Percentiles rank a stretch among this genome's conserved stretches.
Evolutionary conservation across 1,140 invertebrate genomes (phyloP).

Genomic region (Papilio dardanus): DNA sequence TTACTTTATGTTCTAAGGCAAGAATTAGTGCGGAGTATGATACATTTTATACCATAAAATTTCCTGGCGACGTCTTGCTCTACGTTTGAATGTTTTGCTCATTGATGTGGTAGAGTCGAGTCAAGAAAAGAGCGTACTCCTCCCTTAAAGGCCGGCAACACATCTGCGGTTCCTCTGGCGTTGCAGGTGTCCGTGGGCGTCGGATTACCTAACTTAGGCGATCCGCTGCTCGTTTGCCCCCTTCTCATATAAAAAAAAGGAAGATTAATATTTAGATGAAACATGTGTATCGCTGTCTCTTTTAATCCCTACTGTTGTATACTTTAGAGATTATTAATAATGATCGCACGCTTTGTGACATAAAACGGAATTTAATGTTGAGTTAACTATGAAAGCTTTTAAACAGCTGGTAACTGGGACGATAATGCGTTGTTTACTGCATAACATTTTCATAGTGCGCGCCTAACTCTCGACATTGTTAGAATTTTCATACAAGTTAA

Average conservation of each 20-base stretch:
- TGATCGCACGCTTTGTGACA: constrained; percentile 27
- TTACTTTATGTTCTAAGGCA: no score
- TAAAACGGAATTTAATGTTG: constrained; percentile 43
- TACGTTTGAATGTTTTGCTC: background rate
- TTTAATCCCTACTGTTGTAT: background rate
- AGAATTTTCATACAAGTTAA: constrained; percentile 70
- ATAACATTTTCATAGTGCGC: constrained; percentile 56
- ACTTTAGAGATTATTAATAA: constrained; percentile 15
- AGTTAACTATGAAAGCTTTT: constrained; percentile 42
- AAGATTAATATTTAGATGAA: background rate
- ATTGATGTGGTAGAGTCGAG: background rate
- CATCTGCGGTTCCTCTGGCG: no score
- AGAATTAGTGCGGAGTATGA: background rate
- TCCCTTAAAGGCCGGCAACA: no score
- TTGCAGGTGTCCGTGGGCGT: no score
- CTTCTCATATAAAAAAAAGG: no score
- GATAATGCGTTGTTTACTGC: constrained; percentile 49
- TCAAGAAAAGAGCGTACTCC: no score
- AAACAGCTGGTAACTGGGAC: constrained; percentile 42
- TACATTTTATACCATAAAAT: background rate
- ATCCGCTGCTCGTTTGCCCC: no score
- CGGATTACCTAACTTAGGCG: no score
- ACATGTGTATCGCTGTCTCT: background rate
- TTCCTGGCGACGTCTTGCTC: background rate
- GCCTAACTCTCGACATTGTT: constrained; percentile 62